Evolutionary conservation across 92 coral and sea anemone genomes (phyloP).

Genomic region (Bergia puertoricense): DNA sequence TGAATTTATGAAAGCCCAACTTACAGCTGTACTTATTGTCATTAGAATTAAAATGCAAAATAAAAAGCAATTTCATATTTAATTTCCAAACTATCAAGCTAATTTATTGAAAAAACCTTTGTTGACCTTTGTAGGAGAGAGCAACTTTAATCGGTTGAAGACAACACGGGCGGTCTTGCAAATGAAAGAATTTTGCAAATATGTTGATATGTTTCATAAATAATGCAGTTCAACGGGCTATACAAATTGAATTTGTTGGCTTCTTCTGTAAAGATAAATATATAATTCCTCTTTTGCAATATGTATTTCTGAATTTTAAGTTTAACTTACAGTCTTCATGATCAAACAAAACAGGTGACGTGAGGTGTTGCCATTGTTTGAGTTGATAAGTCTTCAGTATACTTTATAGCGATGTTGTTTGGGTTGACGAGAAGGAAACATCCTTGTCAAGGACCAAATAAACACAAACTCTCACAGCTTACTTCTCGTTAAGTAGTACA

Average conservation of each 20-base stretch:
- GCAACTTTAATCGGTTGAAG: neutral
- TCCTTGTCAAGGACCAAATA: neutral
- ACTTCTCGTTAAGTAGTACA: neutral
- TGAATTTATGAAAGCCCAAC: too few species aligned
- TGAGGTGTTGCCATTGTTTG: too few species aligned
- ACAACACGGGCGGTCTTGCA: neutral
- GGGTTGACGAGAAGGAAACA: neutral
- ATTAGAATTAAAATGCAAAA: neutral
- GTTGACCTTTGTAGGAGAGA: neutral
- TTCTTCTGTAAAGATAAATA: neutral
- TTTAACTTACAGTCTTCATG: too few species aligned
- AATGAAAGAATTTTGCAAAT: neutral
- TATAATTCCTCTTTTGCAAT: neutral
- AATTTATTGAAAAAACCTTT: neutral
- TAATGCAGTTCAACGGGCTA: neutral
- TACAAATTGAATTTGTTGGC: neutral
- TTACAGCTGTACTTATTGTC: too few species aligned
- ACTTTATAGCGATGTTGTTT: neutral
- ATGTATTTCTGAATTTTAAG: neutral
- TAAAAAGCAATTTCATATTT: neutral
- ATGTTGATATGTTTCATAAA: neutral
- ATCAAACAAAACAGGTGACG: neutral
- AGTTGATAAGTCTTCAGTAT: too few species aligned
- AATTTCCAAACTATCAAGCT: neutral
- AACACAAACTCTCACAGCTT: neutral